phyloP scores from a whole-genome alignment of 2,113 vertebrate species.

The Thunnus thynnus region DNA sequence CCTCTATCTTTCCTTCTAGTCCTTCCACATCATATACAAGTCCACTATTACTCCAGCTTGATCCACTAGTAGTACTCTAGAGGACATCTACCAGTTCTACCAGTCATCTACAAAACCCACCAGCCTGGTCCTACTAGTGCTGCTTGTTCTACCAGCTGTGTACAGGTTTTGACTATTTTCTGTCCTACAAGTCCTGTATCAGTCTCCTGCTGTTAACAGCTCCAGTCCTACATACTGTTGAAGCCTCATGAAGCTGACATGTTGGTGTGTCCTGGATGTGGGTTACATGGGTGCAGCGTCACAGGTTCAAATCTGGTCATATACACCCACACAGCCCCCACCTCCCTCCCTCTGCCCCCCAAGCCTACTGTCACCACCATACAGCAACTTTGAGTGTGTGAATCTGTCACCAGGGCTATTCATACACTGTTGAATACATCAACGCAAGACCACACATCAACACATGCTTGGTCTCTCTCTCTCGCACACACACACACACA shows the following conservation, averaged over 20 bases:
- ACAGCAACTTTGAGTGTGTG: conserved; percentile 22
- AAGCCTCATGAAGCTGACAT: neutral
- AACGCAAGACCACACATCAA: conserved; percentile 43
- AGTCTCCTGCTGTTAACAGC: neutral
- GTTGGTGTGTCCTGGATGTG: neutral
- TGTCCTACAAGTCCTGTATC: neutral
- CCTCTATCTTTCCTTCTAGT: no score
- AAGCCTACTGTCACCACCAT: conserved; percentile 39
- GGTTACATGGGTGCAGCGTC: conserved; percentile 15
- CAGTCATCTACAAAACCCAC: no score
- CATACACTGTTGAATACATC: conserved; percentile 60
- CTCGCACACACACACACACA: conserved; percentile 13
- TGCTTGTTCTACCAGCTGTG: no score
- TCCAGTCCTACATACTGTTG: neutral
- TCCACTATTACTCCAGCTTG: neutral
- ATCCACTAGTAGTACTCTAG: no score
- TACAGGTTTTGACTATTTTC: no score
- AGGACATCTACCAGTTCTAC: neutral
- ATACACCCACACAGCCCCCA: neutral
- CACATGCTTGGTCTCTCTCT: conserved; percentile 50
- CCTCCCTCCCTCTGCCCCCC: neutral
- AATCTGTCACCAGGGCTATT: conserved; percentile 67
- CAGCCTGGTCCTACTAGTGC: neutral
- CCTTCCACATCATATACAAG: no score
- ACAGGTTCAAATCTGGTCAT: conserved; percentile 38